These are phyloP conservation scores for Morone chrysops DNA, from an alignment of 2,113 vertebrate species.

Conservation along the genomic window DNA sequence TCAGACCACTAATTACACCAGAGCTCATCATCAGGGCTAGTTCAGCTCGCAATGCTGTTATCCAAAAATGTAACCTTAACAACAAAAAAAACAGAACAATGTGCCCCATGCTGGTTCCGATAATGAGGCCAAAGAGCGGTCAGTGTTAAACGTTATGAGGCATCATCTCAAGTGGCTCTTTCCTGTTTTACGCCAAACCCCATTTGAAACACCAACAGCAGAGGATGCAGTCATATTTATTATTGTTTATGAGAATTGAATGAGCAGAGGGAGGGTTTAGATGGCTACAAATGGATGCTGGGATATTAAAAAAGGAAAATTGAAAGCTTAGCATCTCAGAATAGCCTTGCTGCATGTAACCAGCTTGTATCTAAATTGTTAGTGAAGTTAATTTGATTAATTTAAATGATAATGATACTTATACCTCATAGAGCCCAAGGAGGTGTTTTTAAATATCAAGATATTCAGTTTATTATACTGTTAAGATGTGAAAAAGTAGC, in stretches of 20 bases:
- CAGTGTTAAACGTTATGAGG: slow-evolving; percentile 11
- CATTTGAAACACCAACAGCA: background rate
- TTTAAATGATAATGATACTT: background rate
- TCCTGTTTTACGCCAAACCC: background rate
- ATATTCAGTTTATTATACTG: too few species aligned
- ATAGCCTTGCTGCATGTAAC: background rate
- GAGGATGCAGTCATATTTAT: background rate
- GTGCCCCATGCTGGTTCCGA: background rate
- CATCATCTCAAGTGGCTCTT: slow-evolving; percentile 24
- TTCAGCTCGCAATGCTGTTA: slow-evolving; percentile 7
- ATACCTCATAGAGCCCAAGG: too few species aligned
- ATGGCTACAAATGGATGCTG: background rate
- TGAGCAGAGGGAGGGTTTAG: background rate
- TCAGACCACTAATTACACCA: slow-evolving; percentile 2
- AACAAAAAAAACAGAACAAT: background rate
- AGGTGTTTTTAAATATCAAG: too few species aligned
- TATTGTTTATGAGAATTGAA: background rate
- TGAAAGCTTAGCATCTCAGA: background rate
- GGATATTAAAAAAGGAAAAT: background rate
- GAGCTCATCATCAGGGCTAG: background rate
- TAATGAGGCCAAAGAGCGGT: slow-evolving; percentile 21
- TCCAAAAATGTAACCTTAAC: background rate
- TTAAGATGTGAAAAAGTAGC: too few species aligned
- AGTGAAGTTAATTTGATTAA: background rate
- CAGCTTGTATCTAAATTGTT: background rate